A percentile compares a stretch with the other conserved stretches of the same genome.
Evolutionary conservation across 2,888 invertebrate genomes (phyloP).

Genomic region (Drosophila bunnanda): DNA sequence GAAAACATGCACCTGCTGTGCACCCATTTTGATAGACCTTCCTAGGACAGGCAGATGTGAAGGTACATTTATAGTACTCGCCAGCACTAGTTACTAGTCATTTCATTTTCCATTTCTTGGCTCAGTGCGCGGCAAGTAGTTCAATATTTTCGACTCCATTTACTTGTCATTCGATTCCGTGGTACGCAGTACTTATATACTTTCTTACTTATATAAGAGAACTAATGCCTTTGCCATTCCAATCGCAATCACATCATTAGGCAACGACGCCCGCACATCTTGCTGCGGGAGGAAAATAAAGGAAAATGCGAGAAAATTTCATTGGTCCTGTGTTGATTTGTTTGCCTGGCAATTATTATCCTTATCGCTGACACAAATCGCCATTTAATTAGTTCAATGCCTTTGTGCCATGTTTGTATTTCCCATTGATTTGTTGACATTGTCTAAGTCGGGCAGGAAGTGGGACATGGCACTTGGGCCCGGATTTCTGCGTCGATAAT

Average conservation of each 20-base stretch:
- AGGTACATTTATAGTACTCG: background rate
- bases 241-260: constrained; percentile 67
- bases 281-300: constrained; percentile 20
- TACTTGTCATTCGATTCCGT: constrained; percentile 59
- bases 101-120: constrained; percentile 60
- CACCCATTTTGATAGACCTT: too few species aligned
- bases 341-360: constrained; percentile 77
- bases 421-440: constrained; percentile 78
- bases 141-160: constrained; percentile 74
- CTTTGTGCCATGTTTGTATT: constrained; percentile 61
- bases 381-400: constrained; percentile 80
- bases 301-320: constrained; percentile 44
- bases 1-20: too few species aligned
- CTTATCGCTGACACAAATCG: constrained; percentile 81
- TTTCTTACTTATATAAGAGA: background rate
- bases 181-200: constrained; percentile 1
- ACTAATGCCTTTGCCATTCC: constrained; percentile 19
- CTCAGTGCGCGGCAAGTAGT: constrained; percentile 66
- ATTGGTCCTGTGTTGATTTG: constrained; percentile 60
- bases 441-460: constrained; percentile 34
- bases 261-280: constrained; percentile 40
- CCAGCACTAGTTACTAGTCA: background rate
- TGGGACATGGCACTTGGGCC: constrained; percentile 11
- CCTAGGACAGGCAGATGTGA: too few species aligned
- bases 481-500: constrained; percentile 20